These are phyloP conservation scores for Falco cherrug DNA, from an alignment of 2,797 vertebrate genomes.

Conservation along the genomic window DNA sequence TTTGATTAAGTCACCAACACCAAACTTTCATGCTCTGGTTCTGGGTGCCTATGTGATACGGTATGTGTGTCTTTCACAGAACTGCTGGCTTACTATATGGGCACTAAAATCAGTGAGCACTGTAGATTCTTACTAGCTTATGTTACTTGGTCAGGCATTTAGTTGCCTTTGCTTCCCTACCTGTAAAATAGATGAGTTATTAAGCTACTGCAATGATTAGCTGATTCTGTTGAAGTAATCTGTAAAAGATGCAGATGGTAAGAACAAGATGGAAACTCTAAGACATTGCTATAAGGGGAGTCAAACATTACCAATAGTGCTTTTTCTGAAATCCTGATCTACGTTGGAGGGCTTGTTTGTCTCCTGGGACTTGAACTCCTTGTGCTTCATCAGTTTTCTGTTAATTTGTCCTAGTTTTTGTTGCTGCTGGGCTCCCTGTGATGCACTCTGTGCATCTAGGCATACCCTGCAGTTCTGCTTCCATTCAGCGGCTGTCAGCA, in stretches of 20 bases:
- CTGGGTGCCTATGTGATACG: not conserved
- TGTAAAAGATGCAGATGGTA: not conserved
- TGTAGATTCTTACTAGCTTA: not conserved
- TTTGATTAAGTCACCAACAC: not conserved
- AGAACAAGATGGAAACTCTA: not conserved
- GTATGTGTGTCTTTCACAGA: not conserved
- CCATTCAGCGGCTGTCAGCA: not conserved
- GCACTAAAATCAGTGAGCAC: not conserved
- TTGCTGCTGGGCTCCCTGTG: not conserved
- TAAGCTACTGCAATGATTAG: not conserved
- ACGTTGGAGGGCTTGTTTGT: not conserved
- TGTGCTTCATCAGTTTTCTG: not conserved
- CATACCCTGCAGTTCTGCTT: not conserved
- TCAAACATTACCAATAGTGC: not conserved
- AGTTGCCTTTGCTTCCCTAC: not conserved
- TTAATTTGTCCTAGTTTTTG: not conserved
- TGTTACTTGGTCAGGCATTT: not conserved
- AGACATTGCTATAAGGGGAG: not conserved
- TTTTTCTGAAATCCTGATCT: not conserved
- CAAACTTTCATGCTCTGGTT: not conserved
- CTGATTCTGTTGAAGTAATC: not conserved
- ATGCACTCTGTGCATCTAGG: not conserved
- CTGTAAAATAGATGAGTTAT: not conserved
- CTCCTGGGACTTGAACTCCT: not conserved
- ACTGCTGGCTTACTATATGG: not conserved